These are phyloP conservation scores for Amphipoea oculea DNA, from an alignment of 2,888 invertebrate species.

Conservation along the genomic window DNA sequence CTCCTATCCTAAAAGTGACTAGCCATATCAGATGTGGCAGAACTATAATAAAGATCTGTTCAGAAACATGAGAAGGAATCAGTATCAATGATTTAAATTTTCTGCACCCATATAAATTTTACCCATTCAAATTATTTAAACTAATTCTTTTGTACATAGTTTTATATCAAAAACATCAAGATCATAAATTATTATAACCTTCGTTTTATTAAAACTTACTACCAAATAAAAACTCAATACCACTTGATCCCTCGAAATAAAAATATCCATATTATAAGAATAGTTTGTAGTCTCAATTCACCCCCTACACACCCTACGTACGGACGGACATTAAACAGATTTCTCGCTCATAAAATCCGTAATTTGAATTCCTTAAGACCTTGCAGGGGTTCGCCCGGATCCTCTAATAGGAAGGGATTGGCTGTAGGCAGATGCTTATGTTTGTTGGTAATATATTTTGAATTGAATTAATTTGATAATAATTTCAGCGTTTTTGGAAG, in stretches of 20 bases:
- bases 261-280: slow-evolving; percentile 61
- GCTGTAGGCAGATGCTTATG: slow-evolving; percentile 51
- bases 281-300: slow-evolving; percentile 62
- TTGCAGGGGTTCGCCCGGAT: slow-evolving; percentile 71
- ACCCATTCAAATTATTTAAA: too few species aligned
- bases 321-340: slow-evolving; percentile 86
- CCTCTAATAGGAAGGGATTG: slow-evolving; percentile 66
- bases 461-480: slow-evolving; percentile 41
- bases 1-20: not conserved
- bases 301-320: slow-evolving; percentile 57
- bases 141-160: not conserved
- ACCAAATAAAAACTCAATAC: slow-evolving; percentile 46
- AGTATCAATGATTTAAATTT: not conserved
- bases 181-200: slow-evolving; percentile 32
- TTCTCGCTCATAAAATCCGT: slow-evolving; percentile 87
- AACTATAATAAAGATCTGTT: not conserved
- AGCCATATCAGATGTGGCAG: not conserved
- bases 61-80: not conserved
- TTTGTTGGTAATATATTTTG: slow-evolving; percentile 30
- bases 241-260: slow-evolving; percentile 47
- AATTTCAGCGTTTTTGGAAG: not conserved
- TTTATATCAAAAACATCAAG: not conserved
- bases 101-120: too few species aligned
- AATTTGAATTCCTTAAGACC: slow-evolving; percentile 89
- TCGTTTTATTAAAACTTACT: slow-evolving; percentile 51